Percentiles rank a stretch among this genome's conserved stretches.
Evolutionary conservation across 2,797 vertebrate genomes (phyloP).

Genomic region (Threskiornis aethiopicus): DNA sequence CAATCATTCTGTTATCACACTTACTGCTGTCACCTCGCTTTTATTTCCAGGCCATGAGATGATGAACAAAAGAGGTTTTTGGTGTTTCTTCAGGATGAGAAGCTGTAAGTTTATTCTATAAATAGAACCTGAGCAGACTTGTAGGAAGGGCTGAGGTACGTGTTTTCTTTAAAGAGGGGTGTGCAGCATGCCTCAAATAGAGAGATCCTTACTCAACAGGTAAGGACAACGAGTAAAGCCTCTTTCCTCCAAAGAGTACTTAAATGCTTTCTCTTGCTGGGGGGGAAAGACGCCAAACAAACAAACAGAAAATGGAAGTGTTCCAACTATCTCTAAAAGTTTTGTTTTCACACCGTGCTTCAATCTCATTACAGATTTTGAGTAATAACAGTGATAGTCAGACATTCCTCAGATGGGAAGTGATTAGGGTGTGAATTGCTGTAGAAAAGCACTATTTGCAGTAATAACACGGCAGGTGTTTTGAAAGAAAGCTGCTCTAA

Average conservation of each 20-base stretch:
- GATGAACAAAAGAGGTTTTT: neutral
- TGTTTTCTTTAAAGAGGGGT: neutral
- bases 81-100: neutral
- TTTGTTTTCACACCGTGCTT: neutral
- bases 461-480: constrained; percentile 42
- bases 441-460: neutral
- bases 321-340: neutral
- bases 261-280: neutral
- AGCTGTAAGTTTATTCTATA: neutral
- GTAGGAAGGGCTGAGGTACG: neutral
- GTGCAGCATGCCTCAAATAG: neutral
- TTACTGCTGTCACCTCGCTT: neutral
- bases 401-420: neutral
- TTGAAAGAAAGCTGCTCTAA: constrained; percentile 27
- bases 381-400: neutral
- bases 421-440: constrained; percentile 5
- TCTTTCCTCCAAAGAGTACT: neutral
- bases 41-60: neutral
- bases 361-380: constrained; percentile 10
- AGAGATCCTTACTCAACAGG: neutral
- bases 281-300: neutral
- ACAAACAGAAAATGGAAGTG: neutral
- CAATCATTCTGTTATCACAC: neutral
- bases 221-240: neutral
- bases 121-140: neutral